These are phyloP conservation scores for Melanerpes aurifrons DNA, from an alignment of 2,113 vertebrate genomes.

Conservation along the genomic window DNA sequence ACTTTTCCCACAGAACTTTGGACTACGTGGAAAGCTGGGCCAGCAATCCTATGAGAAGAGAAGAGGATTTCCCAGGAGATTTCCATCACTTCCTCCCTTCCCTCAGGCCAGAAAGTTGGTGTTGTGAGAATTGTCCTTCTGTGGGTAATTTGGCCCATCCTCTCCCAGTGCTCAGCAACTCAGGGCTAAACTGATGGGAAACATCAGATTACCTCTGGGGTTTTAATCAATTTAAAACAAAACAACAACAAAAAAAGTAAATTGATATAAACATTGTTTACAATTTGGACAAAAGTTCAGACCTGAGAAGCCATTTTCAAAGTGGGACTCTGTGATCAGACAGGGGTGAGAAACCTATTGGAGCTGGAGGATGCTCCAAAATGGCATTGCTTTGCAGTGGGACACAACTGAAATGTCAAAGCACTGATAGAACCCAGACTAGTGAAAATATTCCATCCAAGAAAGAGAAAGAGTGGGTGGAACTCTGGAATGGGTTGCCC, in stretches of 20 bases:
- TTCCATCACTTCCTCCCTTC: not conserved
- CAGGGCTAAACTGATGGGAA: not conserved
- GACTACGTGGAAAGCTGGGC: not conserved
- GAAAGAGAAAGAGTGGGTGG: not conserved
- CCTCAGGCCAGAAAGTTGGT: not conserved
- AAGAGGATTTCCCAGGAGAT: not conserved
- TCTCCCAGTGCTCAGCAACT: not conserved
- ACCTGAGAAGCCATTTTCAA: not conserved
- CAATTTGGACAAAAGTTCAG: not conserved
- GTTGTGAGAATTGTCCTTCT: not conserved
- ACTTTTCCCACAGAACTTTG: not conserved
- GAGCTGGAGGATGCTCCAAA: not conserved
- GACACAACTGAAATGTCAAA: not conserved
- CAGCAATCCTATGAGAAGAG: not conserved
- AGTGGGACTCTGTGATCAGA: not conserved
- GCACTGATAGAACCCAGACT: not conserved
- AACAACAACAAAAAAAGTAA: not conserved
- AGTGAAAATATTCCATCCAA: not conserved
- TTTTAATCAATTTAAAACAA: not conserved
- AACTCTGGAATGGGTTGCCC: too few relatives aligned
- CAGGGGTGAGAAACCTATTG: fast-evolving
- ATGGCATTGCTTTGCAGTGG: fast-evolving
- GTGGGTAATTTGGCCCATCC: not conserved
- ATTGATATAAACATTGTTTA: not conserved
- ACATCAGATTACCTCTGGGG: not conserved